A percentile compares a stretch with the other conserved stretches of the same genome.
phyloP scores from a whole-genome alignment of 2,797 vertebrate species.

The Mareca penelope region DNA sequence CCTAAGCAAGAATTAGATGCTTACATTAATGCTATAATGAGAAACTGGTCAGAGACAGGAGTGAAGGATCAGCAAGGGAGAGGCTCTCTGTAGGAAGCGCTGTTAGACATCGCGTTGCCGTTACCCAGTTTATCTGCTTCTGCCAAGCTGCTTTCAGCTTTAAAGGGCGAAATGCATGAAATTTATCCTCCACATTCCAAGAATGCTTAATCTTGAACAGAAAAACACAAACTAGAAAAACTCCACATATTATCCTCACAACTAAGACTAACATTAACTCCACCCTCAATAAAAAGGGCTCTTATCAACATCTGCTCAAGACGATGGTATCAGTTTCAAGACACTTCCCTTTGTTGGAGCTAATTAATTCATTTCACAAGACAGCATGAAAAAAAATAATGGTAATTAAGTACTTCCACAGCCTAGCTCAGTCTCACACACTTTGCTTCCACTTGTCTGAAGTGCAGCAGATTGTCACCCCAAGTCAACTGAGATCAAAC shows the following conservation, averaged over 20 bases:
- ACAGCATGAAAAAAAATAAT: neutral
- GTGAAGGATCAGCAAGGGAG: neutral
- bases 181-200: neutral
- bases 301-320: neutral
- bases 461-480: neutral
- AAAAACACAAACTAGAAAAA: neutral
- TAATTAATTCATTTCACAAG: neutral
- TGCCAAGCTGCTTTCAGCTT: neutral
- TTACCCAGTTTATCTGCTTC: neutral
- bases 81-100: accelerated
- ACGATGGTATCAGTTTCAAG: neutral
- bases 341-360: neutral
- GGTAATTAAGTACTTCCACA: neutral
- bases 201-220: neutral
- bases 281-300: neutral
- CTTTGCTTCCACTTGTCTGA: neutral
- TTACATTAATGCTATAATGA: neutral
- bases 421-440: neutral
- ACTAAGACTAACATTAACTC: neutral
- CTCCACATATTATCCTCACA: accelerated
- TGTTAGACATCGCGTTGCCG: neutral
- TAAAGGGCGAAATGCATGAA: neutral
- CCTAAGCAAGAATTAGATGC: neutral
- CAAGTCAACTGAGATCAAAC: neutral
- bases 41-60: neutral